phyloP scores from a whole-genome alignment of 2,113 vertebrate genomes.

The Prionailurus viverrinus region DNA sequence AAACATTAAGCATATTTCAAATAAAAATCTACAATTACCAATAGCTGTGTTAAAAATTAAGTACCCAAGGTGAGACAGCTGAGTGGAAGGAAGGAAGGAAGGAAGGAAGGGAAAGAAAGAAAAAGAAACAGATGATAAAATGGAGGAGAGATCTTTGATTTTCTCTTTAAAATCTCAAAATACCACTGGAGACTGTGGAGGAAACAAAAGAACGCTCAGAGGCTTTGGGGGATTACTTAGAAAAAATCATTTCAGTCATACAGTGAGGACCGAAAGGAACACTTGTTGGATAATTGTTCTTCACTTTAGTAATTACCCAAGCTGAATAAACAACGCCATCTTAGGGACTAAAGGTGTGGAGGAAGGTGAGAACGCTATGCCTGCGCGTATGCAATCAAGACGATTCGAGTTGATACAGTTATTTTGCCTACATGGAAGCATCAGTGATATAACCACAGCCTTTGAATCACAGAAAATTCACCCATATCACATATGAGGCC shows the following conservation, averaged over 20 bases:
- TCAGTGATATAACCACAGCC: not conserved
- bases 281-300: not conserved
- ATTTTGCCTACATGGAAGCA: not conserved
- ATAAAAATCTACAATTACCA: not conserved
- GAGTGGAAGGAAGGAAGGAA: not conserved
- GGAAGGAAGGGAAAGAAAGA: not conserved
- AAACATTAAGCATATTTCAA: slow-evolving; percentile 45
- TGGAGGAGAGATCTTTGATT: not conserved
- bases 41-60: not conserved
- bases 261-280: not conserved
- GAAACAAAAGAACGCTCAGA: not conserved
- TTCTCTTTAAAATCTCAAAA: not conserved
- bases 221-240: not conserved
- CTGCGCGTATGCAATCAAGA: not conserved
- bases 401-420: not conserved
- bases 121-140: not conserved
- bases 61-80: not conserved
- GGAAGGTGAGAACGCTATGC: not conserved
- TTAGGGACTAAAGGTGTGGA: slow-evolving; percentile 54
- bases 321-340: not conserved
- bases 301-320: not conserved
- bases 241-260: not conserved
- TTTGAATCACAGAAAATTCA: not conserved
- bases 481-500: not conserved
- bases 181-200: not conserved